Percentiles rank a stretch among this genome's conserved stretches.
These are phyloP conservation scores for Hyles lineata DNA, from an alignment of 2,888 invertebrate species.

Conservation along the genomic window DNA sequence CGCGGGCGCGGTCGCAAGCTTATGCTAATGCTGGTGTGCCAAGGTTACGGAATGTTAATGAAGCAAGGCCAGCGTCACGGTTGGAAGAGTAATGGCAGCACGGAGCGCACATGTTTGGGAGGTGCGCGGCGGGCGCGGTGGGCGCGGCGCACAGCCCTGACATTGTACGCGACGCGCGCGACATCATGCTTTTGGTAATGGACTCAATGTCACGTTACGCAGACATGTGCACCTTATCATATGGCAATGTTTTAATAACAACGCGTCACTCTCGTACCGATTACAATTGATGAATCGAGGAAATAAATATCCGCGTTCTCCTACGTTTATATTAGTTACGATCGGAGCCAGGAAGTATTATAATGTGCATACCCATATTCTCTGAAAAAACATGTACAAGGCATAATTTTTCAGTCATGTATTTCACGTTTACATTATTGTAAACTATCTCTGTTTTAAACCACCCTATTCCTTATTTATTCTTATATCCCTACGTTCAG, in stretches of 20 bases:
- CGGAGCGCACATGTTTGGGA: conserved; percentile 4
- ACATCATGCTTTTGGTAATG: conserved; percentile 2
- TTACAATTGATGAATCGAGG: too few relatives aligned
- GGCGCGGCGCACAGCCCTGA: conserved; percentile 4
- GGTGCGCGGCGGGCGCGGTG: background rate
- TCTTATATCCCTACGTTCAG: too few relatives aligned
- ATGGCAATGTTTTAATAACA: background rate
- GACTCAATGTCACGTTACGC: background rate
- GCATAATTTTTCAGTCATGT: too few relatives aligned
- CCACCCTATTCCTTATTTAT: too few relatives aligned
- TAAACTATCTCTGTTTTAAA: too few relatives aligned
- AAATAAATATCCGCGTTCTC: too few relatives aligned
- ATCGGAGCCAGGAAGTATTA: too few relatives aligned
- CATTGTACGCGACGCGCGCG: background rate
- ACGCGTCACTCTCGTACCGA: background rate
- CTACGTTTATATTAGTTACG: too few relatives aligned
- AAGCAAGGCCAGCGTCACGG: conserved; percentile 23
- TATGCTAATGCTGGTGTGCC: conserved; percentile 18
- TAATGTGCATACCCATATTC: too few relatives aligned
- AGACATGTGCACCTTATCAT: background rate
- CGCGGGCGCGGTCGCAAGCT: conserved; percentile 10
- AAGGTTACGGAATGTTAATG: conserved; percentile 25
- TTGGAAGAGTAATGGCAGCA: background rate
- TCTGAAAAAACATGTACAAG: too few relatives aligned
- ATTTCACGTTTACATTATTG: too few relatives aligned